A percentile compares a stretch with the other conserved stretches of the same genome.
Evolutionary conservation across 1,140 invertebrate species (phyloP).

Genomic region (Teleopsis dalmanni): DNA sequence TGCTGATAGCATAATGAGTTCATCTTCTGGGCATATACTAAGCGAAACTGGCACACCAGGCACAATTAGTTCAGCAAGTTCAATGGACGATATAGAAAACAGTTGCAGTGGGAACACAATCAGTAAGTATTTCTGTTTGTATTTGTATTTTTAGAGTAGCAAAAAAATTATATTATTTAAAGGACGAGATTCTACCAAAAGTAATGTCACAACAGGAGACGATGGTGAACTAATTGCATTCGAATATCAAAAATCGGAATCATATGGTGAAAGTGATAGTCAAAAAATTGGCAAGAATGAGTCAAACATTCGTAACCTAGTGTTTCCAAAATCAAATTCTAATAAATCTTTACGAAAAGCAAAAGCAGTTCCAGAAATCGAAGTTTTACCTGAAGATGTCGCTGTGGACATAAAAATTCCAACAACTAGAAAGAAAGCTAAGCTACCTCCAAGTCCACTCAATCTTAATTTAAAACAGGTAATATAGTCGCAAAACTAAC

Average conservation of each 20-base stretch:
- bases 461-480: conserved; percentile 32
- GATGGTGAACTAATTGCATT: background rate
- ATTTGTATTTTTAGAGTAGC: background rate
- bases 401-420: conserved; percentile 29
- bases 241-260: conserved; percentile 3
- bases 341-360: conserved; percentile 33
- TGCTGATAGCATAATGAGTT: conserved; percentile 46
- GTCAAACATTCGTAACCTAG: background rate
- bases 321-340: conserved; percentile 30
- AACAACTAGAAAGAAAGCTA: conserved; percentile 22
- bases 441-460: conserved; percentile 32
- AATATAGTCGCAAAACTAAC: background rate
- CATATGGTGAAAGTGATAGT: conserved; percentile 18
- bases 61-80: conserved; percentile 40
- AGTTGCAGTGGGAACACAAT: conserved; percentile 7
- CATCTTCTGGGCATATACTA: conserved; percentile 39
- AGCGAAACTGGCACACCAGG: conserved; percentile 38
- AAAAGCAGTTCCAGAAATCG: conserved; percentile 36
- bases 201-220: conserved; percentile 19
- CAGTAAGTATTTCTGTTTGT: conserved; percentile 7
- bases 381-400: conserved; percentile 37
- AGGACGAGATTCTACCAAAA: conserved; percentile 40
- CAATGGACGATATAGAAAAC: conserved; percentile 38
- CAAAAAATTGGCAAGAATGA: conserved; percentile 17
- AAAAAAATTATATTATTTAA: background rate